A percentile compares a stretch with the other conserved stretches of the same genome.
These are phyloP conservation scores for Chaetodon auriga DNA, from an alignment of 2,113 vertebrate species.

Conservation along the genomic window DNA sequence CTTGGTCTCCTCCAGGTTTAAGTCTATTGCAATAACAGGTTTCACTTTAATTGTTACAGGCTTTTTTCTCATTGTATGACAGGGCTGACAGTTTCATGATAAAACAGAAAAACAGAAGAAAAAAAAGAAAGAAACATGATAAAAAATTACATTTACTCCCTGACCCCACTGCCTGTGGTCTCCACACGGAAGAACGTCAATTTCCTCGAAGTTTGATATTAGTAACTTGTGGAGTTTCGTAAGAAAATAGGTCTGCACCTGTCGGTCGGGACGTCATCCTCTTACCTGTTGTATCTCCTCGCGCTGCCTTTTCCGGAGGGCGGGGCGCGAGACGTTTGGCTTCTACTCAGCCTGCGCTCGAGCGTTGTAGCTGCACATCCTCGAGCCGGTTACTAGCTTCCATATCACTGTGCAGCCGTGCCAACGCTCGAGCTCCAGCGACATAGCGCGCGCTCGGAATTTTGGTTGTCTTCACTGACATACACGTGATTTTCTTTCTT, in stretches of 20 bases:
- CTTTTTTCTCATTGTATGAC: conserved; percentile 9
- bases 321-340: conserved; percentile 48
- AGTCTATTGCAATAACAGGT: neutral
- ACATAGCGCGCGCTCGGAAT: neutral
- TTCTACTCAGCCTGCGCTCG: neutral
- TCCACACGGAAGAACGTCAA: neutral
- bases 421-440: conserved; percentile 12
- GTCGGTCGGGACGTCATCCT: conserved; percentile 42
- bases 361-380: neutral
- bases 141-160: neutral
- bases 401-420: neutral
- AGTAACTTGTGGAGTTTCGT: neutral
- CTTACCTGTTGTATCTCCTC: conserved; percentile 64
- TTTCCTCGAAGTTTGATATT: neutral
- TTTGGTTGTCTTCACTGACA: neutral
- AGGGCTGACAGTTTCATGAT: neutral
- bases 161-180: neutral
- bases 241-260: conserved; percentile 37
- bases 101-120: neutral
- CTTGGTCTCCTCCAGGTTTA: neutral
- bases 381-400: conserved; percentile 29
- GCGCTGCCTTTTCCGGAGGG: conserved; percentile 49
- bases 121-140: no score
- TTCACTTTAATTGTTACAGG: neutral
- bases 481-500: neutral